A percentile compares a stretch with the other conserved stretches of the same genome.
These are phyloP conservation scores for Drosophila trichaetosa DNA, from an alignment of 2,888 invertebrate genomes.

Conservation along the genomic window DNA sequence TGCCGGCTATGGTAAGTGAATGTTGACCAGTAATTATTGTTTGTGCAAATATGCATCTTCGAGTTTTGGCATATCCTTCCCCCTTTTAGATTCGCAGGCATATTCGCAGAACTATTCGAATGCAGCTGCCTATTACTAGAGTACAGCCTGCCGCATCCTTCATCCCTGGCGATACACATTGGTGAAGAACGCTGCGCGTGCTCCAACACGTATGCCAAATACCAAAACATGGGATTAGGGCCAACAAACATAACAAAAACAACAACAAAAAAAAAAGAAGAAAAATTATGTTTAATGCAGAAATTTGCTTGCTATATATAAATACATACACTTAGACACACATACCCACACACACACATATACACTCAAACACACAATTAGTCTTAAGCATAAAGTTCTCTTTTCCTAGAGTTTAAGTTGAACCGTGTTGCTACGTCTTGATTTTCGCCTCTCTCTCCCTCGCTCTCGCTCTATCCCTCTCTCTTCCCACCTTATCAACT, in stretches of 20 bases:
- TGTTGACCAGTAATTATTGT: background rate
- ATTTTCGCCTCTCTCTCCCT: slow-evolving; percentile 20
- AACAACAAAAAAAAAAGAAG: background rate
- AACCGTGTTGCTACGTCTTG: slow-evolving; percentile 66
- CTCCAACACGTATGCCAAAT: slow-evolving; percentile 61
- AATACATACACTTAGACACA: slow-evolving; percentile 43
- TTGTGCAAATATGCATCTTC: slow-evolving; percentile 20
- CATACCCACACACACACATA: slow-evolving; percentile 38
- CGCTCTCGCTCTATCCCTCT: slow-evolving; percentile 2
- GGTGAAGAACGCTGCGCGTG: slow-evolving; percentile 76
- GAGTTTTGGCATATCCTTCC: slow-evolving; percentile 21
- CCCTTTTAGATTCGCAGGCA: slow-evolving; percentile 82
- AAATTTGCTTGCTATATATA: slow-evolving; percentile 65
- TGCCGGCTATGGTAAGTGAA: slow-evolving; percentile 84
- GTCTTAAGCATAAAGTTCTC: slow-evolving; percentile 67
- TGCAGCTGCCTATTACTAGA: slow-evolving; percentile 84
- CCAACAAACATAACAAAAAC: slow-evolving; percentile 38
- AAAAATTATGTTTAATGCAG: slow-evolving; percentile 58
- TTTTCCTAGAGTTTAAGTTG: slow-evolving; percentile 66
- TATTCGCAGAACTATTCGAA: slow-evolving; percentile 85
- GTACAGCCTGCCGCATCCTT: slow-evolving; percentile 42
- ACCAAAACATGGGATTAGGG: slow-evolving; percentile 69
- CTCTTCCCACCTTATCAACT: slow-evolving; percentile 15
- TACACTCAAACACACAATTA: slow-evolving; percentile 55
- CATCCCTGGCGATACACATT: slow-evolving; percentile 55